Percentiles rank a stretch among this genome's conserved stretches.
phyloP scores from a whole-genome alignment of 2,888 invertebrate genomes.

The Ramazzottius varieornatus region DNA sequence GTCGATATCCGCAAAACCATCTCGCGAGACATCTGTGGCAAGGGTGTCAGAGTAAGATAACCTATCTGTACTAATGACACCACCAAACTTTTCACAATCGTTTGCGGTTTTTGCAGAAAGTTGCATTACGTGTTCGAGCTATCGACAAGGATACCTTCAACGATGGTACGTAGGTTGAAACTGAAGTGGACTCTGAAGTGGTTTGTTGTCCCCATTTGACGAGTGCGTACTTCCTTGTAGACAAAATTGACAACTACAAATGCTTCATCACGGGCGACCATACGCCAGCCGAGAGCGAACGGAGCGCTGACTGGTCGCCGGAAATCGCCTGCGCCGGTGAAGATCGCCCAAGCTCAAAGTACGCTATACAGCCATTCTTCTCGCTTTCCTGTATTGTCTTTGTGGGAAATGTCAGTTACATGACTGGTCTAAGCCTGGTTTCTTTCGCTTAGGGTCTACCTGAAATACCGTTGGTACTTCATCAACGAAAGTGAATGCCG shows the following conservation, averaged over 20 bases:
- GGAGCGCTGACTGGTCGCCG: neutral
- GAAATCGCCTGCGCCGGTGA: neutral
- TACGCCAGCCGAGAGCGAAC: neutral
- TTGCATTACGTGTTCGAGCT: neutral
- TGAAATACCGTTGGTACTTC: neutral
- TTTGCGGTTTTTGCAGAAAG: neutral
- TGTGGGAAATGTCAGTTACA: neutral
- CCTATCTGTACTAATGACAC: neutral
- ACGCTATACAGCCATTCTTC: neutral
- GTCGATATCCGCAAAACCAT: neutral
- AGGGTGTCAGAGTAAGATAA: neutral
- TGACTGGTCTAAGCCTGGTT: neutral
- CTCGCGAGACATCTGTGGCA: neutral
- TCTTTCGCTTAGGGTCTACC: neutral
- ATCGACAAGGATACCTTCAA: constrained; percentile 1
- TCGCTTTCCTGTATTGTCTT: neutral
- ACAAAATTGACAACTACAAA: constrained; percentile 1
- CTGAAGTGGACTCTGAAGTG: too few species aligned
- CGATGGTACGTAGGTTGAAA: neutral
- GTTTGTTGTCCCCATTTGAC: too few species aligned
- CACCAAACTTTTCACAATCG: neutral
- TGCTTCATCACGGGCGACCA: constrained; percentile 1
- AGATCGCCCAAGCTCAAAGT: neutral
- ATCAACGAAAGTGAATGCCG: neutral
- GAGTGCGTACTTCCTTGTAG: neutral